These are phyloP conservation scores for Morus bassanus DNA, from an alignment of 2,797 vertebrate genomes.

Conservation along the genomic window DNA sequence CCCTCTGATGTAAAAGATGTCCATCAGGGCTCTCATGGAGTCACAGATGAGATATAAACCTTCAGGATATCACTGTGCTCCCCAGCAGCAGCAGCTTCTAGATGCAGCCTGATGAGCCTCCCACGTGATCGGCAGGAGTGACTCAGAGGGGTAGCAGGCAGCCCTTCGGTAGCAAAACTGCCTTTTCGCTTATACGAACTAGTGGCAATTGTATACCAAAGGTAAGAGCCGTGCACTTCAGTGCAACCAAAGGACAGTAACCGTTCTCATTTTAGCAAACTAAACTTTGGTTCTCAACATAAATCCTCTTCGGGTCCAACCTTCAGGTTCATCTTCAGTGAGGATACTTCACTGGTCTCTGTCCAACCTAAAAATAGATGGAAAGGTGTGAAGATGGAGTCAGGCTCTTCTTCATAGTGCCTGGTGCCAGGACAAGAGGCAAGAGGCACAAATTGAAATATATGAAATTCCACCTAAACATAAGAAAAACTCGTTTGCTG, in stretches of 20 bases:
- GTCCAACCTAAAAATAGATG: not conserved
- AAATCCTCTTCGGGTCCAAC: not conserved
- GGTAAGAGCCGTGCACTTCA: not conserved
- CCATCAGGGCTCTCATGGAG: not conserved
- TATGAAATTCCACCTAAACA: not conserved
- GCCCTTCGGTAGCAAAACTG: not conserved
- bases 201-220: not conserved
- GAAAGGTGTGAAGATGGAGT: not conserved
- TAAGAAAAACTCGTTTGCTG: not conserved
- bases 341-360: not conserved
- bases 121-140: fast-evolving
- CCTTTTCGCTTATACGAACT: not conserved
- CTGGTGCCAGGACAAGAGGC: not conserved
- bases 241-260: not conserved
- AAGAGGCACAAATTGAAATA: not conserved
- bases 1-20: not conserved
- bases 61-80: not conserved
- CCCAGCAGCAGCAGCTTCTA: not conserved
- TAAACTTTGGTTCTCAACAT: not conserved
- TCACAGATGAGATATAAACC: not conserved
- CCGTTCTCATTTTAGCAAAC: not conserved
- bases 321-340: not conserved
- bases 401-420: not conserved
- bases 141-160: not conserved
- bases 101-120: not conserved